These are phyloP conservation scores for Eristalis intricaria DNA, from an alignment of 2,888 invertebrate species.

Conservation along the genomic window DNA sequence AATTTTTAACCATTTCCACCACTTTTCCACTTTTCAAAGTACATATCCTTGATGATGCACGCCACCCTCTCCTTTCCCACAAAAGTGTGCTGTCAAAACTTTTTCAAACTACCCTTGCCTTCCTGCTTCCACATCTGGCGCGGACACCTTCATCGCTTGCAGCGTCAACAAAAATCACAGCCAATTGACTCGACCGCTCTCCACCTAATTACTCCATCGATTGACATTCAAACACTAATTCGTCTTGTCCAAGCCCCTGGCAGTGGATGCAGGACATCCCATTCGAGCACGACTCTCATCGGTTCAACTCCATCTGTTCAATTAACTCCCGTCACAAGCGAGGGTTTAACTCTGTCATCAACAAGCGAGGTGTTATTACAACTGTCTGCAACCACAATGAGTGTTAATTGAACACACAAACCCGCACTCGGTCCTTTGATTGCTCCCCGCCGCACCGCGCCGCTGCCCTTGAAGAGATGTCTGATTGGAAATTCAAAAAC, in stretches of 20 bases:
- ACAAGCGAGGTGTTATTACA: conserved; percentile 37
- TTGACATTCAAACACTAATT: background rate
- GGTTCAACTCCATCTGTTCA: conserved; percentile 15
- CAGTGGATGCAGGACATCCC: background rate
- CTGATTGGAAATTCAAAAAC: conserved; percentile 56
- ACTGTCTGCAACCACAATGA: conserved; percentile 54
- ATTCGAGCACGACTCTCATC: background rate
- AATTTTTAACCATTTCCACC: no score
- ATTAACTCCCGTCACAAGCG: conserved; percentile 11
- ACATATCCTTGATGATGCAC: background rate
- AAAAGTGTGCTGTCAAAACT: background rate
- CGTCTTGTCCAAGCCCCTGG: background rate
- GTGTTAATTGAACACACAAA: conserved; percentile 47
- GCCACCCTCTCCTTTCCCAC: background rate
- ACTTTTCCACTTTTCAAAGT: background rate
- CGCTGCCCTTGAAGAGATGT: conserved; percentile 7
- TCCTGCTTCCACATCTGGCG: background rate
- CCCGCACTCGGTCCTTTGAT: conserved; percentile 42
- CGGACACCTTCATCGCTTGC: background rate
- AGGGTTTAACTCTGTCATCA: conserved; percentile 14
- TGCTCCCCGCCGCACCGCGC: background rate
- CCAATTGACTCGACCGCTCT: background rate
- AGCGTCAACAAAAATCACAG: background rate
- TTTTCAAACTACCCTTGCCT: background rate
- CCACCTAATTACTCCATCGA: background rate